Evolutionary conservation across 2,888 invertebrate species (phyloP).

Genomic region (Lasius platythorax): DNA sequence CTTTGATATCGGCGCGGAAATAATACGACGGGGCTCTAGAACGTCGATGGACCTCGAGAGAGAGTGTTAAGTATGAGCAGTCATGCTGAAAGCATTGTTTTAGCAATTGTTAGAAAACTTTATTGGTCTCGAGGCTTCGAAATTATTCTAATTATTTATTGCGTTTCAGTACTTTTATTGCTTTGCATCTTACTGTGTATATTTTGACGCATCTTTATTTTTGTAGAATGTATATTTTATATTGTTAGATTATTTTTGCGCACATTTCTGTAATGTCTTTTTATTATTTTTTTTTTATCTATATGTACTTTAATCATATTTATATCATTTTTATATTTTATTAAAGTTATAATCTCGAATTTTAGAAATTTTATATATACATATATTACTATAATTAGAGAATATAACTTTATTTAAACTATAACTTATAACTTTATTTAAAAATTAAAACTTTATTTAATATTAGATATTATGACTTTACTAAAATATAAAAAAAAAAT

Average conservation of each 20-base stretch:
- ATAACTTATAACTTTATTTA: too few species aligned
- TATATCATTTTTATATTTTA: neutral
- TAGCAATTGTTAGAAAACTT: neutral
- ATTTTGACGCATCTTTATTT: neutral
- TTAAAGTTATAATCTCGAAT: neutral
- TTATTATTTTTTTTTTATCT: neutral
- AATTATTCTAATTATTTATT: neutral
- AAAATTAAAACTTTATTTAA: too few species aligned
- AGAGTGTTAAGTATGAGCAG: neutral
- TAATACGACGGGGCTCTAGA: constrained; percentile 11
- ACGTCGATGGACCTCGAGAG: neutral
- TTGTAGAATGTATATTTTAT: neutral
- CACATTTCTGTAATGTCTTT: neutral
- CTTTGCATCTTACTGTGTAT: neutral
- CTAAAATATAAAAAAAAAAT: too few species aligned
- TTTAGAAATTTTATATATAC: neutral
- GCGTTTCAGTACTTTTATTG: neutral
- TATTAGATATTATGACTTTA: too few species aligned
- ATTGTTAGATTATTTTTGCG: neutral
- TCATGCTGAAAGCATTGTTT: neutral
- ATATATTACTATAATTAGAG: neutral
- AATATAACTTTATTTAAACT: too few species aligned
- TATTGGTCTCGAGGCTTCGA: neutral
- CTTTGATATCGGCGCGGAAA: constrained; percentile 20
- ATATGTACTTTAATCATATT: neutral